These are phyloP conservation scores for Chunga burmeisteri DNA, from an alignment of 2,113 vertebrate species.

Conservation along the genomic window DNA sequence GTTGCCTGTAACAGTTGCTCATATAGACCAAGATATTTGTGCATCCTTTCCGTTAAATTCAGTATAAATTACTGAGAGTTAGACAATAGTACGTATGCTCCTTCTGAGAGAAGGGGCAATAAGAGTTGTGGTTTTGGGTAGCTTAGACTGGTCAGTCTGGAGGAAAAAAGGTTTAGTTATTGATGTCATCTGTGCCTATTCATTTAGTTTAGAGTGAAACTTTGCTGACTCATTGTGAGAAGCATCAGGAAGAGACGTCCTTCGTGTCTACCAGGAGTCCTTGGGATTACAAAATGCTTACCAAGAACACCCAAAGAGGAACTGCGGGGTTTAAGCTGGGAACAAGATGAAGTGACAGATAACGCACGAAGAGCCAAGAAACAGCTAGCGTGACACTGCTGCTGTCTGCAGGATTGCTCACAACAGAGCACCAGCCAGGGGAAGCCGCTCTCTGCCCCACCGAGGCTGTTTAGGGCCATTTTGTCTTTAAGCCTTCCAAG, in stretches of 20 bases:
- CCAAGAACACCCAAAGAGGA: background rate
- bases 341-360: background rate
- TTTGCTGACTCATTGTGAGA: background rate
- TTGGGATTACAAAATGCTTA: background rate
- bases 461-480: rapidly evolving
- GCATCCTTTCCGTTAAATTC: background rate
- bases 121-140: background rate
- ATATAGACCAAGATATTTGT: background rate
- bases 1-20: background rate
- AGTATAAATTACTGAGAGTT: background rate
- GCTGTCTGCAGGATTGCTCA: background rate
- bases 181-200: background rate
- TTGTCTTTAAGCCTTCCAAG: background rate
- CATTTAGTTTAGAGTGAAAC: background rate
- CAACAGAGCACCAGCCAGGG: background rate
- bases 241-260: background rate
- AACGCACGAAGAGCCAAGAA: background rate
- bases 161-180: background rate
- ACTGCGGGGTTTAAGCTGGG: background rate
- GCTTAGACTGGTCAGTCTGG: background rate
- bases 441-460: background rate
- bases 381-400: rapidly evolving
- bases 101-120: background rate
- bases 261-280: background rate
- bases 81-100: background rate